phyloP scores from a whole-genome alignment of 2,797 vertebrate species.

The Ateles fusciceps region DNA sequence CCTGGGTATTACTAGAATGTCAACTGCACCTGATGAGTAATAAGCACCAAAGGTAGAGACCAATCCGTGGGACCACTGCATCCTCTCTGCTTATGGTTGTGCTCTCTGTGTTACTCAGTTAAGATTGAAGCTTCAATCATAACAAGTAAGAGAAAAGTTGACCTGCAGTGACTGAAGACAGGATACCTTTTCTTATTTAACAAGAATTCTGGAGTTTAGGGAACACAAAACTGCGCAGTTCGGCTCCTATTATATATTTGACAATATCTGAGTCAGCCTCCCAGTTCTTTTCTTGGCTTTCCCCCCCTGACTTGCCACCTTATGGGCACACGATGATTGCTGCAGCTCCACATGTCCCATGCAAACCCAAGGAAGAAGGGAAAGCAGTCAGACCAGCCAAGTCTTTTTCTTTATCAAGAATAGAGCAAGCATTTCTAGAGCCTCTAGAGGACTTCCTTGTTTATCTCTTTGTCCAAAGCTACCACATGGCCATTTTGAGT shows the following conservation, averaged over 20 bases:
- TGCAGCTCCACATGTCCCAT: neutral
- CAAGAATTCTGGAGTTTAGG: neutral
- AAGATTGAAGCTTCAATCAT: neutral
- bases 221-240: neutral
- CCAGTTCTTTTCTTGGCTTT: neutral
- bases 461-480: neutral
- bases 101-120: neutral
- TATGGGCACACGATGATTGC: neutral
- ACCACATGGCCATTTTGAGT: neutral
- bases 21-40: neutral
- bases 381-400: neutral
- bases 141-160: neutral
- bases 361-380: neutral
- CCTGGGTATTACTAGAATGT: neutral
- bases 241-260: neutral
- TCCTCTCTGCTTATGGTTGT: neutral
- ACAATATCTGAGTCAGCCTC: neutral
- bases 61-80: rapidly evolving
- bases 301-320: neutral
- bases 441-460: neutral
- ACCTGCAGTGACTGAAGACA: neutral
- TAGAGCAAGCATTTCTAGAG: neutral
- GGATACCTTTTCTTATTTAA: neutral
- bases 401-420: neutral
- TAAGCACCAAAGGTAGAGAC: neutral